These are phyloP conservation scores for Sorex araneus DNA, from an alignment of 2,113 vertebrate species.

Conservation along the genomic window DNA sequence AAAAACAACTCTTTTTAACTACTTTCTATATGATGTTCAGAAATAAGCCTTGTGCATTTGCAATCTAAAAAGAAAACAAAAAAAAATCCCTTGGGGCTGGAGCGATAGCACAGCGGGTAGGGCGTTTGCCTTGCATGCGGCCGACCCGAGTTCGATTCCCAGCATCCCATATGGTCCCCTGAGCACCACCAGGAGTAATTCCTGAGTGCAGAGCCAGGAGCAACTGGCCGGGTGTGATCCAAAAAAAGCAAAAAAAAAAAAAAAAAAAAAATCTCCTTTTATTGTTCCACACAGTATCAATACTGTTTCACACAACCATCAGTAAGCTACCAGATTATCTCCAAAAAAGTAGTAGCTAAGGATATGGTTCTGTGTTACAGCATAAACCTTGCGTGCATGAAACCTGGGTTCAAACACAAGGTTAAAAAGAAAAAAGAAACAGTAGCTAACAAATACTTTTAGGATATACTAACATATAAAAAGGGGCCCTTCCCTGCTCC, in stretches of 20 bases:
- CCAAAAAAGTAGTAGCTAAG: too few relatives aligned
- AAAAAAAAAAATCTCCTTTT: not conserved
- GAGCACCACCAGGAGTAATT: too few relatives aligned
- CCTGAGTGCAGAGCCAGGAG: too few relatives aligned
- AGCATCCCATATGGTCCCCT: too few relatives aligned
- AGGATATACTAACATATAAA: not conserved
- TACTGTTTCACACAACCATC: not conserved
- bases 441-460: constrained; percentile 2
- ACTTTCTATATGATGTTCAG: constrained; percentile 6
- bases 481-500: too few relatives aligned
- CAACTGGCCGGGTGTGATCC: too few relatives aligned
- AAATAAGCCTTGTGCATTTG: constrained; percentile 51
- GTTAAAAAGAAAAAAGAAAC: not conserved
- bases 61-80: constrained; percentile 18
- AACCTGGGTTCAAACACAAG: not conserved
- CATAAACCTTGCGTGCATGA: too few relatives aligned
- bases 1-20: constrained; percentile 56
- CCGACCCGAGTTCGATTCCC: too few relatives aligned
- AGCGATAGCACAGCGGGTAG: too few relatives aligned
- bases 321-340: not conserved
- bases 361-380: too few relatives aligned
- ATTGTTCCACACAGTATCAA: constrained; percentile 41
- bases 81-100: too few relatives aligned
- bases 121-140: too few relatives aligned
- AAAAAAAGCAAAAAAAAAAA: constrained; percentile 5